Evolutionary conservation across 2,797 vertebrate genomes (phyloP).

Genomic region (Coranthus polyacanthus): DNA sequence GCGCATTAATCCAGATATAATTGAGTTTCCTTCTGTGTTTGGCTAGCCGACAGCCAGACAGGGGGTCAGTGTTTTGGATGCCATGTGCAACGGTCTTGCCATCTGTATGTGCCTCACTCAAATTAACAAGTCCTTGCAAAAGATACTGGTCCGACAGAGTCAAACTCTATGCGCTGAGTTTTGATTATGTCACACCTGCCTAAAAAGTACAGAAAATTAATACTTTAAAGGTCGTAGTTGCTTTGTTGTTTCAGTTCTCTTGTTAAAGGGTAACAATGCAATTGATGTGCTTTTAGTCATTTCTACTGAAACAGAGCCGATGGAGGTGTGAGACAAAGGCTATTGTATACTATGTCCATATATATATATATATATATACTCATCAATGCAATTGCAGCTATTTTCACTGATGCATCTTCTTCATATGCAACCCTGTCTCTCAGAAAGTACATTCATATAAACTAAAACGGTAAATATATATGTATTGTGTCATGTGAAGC

Average conservation of each 20-base stretch:
- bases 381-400: background rate
- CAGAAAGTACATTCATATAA: too few species aligned
- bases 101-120: conserved; percentile 37
- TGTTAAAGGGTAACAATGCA: too few species aligned
- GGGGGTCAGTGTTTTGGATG: conserved; percentile 37
- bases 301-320: background rate
- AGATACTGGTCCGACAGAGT: background rate
- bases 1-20: conserved; percentile 47
- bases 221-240: conserved; percentile 1
- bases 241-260: background rate
- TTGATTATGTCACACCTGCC: background rate
- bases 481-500: too few species aligned
- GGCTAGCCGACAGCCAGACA: conserved; percentile 23
- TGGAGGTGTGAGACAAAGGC: background rate
- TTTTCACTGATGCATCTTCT: conserved; percentile 5
- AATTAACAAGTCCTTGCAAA: conserved; percentile 13
- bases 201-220: conserved; percentile 1
- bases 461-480: too few species aligned
- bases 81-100: conserved; percentile 22
- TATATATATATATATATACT: too few species aligned
- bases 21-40: conserved; percentile 42
- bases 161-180: too few species aligned
- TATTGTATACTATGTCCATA: too few species aligned
- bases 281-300: too few species aligned
- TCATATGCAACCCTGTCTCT: too few species aligned